Evolutionary conservation across 2,888 invertebrate genomes (phyloP), one percentile per base, ranked within the genome.

Genomic region (Conchocele bisecta): DNA sequence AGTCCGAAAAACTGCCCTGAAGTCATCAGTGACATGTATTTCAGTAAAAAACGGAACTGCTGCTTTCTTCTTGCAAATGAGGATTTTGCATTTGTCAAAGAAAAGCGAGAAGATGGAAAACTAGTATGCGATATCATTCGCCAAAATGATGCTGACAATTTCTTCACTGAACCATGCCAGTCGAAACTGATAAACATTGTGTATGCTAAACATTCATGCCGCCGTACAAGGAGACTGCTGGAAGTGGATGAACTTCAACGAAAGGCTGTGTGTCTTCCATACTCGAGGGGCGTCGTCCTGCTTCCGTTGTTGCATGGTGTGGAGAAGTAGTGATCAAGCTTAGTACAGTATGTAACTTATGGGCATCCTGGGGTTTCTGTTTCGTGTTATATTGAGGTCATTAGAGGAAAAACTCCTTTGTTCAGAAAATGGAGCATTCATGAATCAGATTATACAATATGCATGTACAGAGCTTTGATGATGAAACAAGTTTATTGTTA

Each of bases 291-390:
- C 24, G 48, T 41, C 37, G 50, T 61, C 17, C 41, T 61, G 26
- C 28, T 61, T 3, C 61, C 68, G 5, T n/a, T 68, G 31, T 26
- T 68, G 46, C 68, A 54, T 66, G 66, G 41, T n/a, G 29, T 64
- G 28, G 61, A n/a, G n/a, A n/a, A n/a, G n/a, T n/a, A n/a, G n/a
- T n/a, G n/a, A n/a, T n/a, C n/a, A n/a, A n/a, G n/a, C n/a, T n/a
- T n/a, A n/a, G n/a, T n/a, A n/a, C n/a, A n/a, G n/a, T n/a, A n/a
- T n/a, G n/a, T n/a, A n/a, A n/a, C n/a, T n/a, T n/a, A n/a, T n/a
- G n/a, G n/a, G n/a, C n/a, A n/a, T n/a, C n/a, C n/a, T n/a, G n/a
- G n/a, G n/a, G n/a, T n/a, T n/a, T n/a, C n/a, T n/a, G n/a, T n/a
- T n/a, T n/a, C n/a, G n/a, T n/a, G n/a, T n/a, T n/a, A n/a, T n/a